Percentiles rank a stretch among this genome's conserved stretches.
Evolutionary conservation across 37 sponge, comb jelly and placozoan genomes (phyloP).

Genomic region (Mnemiopsis leidyi): DNA sequence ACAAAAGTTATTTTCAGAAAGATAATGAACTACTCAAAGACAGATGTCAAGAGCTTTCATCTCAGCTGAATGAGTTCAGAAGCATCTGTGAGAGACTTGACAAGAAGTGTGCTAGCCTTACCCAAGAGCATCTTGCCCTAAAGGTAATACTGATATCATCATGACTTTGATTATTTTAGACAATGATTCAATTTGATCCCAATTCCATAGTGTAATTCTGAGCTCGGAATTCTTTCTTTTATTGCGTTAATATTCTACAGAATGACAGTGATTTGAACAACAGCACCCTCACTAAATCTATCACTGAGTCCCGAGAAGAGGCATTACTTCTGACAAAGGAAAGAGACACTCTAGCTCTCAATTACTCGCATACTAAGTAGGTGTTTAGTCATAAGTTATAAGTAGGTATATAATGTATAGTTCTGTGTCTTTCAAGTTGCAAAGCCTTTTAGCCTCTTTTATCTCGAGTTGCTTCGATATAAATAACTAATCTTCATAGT

Average conservation of each 20-base stretch:
- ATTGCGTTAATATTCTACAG: no score
- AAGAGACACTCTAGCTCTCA: slow-evolving; percentile 12
- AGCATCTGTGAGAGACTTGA: neutral
- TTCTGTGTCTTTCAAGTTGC: no score
- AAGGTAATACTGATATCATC: neutral
- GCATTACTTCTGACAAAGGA: neutral
- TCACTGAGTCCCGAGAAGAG: neutral
- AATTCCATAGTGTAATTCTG: no score
- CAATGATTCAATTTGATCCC: no score
- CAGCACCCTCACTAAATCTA: neutral
- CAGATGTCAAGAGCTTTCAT: neutral
- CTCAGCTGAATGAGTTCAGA: neutral
- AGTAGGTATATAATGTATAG: no score
- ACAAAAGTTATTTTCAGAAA: slow-evolving; percentile 43
- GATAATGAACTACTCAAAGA: neutral
- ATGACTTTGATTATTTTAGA: neutral
- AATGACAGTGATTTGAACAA: neutral
- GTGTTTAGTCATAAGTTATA: no score
- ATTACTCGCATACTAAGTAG: slow-evolving; percentile 7
- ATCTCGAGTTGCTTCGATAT: no score
- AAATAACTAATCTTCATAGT: no score
- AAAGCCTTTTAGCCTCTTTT: no score
- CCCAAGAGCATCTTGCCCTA: slow-evolving; percentile 12
- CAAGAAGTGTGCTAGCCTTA: neutral
- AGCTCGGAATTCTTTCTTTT: no score